Evolutionary conservation across 2,888 invertebrate genomes (phyloP), one percentile per base, ranked within the genome.

Genomic region (Sinodicranocentrus sp.): DNA sequence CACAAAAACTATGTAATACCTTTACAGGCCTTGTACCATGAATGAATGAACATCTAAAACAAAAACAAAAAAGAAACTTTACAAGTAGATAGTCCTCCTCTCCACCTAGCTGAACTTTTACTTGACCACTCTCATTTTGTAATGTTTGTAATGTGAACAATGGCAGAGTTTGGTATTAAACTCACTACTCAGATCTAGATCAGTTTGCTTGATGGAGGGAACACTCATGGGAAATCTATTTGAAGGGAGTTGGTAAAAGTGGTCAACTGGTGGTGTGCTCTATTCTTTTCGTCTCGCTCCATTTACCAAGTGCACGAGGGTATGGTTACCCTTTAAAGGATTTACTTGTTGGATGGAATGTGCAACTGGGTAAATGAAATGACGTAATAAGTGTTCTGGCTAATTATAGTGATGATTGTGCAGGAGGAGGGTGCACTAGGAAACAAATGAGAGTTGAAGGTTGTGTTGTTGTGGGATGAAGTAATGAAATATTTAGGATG

Each of bases 191-290:
- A 6, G 13, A n/a, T n/a, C n/a, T 48, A 8, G 48, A 54, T 5
- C 54, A 54, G 54, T 54, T 54, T 21, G 23, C 54, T 54, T 26
- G 33, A 28, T 26, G n/a, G 26, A 5, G 33, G 1, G 25, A 89
- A 68, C n/a, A 43, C 79, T 71, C 79, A 17, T 33, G 79, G 79
- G 79, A 79, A 79, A 79, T 79, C 79, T 79, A 71, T 25, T 71
- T 79, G 70, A 79, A 54, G 71, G 79, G 71, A n/a, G n/a, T n/a
- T n/a, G n/a, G n/a, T n/a, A n/a, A n/a, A n/a, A n/a, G 52, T 71
- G 79, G 71, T 79, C 71, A 65, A 33, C 71, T 63, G 28, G 44
- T 63, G 2, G 44, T 63, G 2, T 52, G 23, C n/a, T 54, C 70
- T 72, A 28, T 10, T 25, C 6, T 21, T 17, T 63, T 73, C 61